phyloP scores from a whole-genome alignment of 1,140 invertebrate species.

The Trachelipus rathkii region DNA sequence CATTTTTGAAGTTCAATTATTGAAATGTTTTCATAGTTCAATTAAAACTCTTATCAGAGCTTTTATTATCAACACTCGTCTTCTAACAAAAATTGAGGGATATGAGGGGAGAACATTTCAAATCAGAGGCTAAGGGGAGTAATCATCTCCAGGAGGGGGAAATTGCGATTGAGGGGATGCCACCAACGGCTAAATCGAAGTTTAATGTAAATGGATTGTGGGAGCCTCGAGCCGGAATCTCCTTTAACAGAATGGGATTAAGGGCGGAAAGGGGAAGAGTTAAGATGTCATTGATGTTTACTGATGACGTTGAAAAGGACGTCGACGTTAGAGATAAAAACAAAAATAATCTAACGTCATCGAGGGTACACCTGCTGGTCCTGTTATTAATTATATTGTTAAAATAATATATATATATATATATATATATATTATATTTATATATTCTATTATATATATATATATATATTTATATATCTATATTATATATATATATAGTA shows the following conservation, averaged over 20 bases:
- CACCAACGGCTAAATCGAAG: conserved; percentile 8
- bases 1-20: neutral
- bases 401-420: no score
- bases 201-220: conserved; percentile 11
- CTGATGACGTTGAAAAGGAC: no score
- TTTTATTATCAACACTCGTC: conserved; percentile 7
- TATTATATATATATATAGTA: no score
- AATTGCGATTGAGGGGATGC: neutral
- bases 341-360: no score
- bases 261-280: neutral
- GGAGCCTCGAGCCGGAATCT: neutral
- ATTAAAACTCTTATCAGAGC: neutral
- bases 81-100: neutral
- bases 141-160: neutral
- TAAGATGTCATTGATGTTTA: no score
- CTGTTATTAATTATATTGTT: no score
- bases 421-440: no score
- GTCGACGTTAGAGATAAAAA: no score
- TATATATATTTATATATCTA: no score
- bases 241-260: conserved; percentile 6
- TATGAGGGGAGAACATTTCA: neutral
- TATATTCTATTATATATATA: no score
- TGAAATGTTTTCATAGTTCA: conserved; percentile 2
- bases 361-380: no score
- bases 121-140: neutral